A percentile compares a stretch with the other conserved stretches of the same genome.
These are phyloP conservation scores for Didymodactylos carnosus DNA, from an alignment of 2,888 invertebrate species.

Conservation along the genomic window DNA sequence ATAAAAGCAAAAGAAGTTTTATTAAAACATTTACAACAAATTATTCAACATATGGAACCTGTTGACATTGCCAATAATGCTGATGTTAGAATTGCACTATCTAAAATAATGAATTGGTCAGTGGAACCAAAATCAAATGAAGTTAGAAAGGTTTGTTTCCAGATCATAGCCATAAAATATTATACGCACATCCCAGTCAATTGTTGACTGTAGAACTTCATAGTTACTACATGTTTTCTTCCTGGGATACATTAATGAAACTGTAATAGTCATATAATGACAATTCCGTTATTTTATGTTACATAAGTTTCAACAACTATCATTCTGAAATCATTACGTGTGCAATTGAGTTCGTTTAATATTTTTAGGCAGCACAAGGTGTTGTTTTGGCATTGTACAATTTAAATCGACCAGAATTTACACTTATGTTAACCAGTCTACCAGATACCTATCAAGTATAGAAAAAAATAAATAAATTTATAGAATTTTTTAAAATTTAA, in stretches of 20 bases:
- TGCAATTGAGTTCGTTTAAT: background rate
- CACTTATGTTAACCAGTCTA: constrained; percentile 44
- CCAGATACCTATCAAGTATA: constrained; percentile 31
- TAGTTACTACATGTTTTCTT: no score
- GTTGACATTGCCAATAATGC: constrained; percentile 43
- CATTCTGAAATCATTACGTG: no score
- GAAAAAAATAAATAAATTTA: background rate
- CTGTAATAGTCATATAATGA: no score
- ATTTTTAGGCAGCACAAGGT: constrained; percentile 40
- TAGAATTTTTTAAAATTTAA: background rate
- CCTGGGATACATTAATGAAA: no score
- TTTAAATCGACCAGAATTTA: constrained; percentile 70
- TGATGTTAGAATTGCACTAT: constrained; percentile 42
- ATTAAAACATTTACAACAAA: constrained; percentile 36
- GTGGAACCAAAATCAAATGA: constrained; percentile 48
- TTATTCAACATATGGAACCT: constrained; percentile 34
- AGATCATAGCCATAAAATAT: background rate
- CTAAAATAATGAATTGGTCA: constrained; percentile 52
- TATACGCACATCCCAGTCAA: background rate
- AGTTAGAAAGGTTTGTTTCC: constrained; percentile 40
- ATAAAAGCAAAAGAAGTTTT: constrained; percentile 37
- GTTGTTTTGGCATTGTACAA: constrained; percentile 65
- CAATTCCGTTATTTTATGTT: no score
- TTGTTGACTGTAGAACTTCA: background rate
- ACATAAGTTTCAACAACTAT: no score